Evolutionary conservation across 2,797 vertebrate genomes (phyloP).

Genomic region (Steatocranus sp.): DNA sequence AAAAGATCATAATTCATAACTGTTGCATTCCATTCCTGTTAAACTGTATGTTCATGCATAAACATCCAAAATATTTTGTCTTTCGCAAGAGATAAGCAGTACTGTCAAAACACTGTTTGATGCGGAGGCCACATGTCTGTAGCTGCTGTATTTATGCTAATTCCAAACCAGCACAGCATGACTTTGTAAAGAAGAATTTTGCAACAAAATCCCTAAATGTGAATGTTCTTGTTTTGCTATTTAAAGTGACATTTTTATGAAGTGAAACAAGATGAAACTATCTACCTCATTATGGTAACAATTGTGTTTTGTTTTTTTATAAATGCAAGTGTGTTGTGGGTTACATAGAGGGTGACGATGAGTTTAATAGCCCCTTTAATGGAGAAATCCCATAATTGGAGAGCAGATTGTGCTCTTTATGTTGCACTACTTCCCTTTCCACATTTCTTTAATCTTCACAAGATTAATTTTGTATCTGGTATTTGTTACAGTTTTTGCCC

Average conservation of each 20-base stretch:
- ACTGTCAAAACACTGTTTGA: not conserved
- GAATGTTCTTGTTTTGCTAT: not conserved
- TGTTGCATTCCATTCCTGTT: not conserved
- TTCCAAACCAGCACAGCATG: not conserved
- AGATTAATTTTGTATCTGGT: not conserved
- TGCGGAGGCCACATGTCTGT: not conserved
- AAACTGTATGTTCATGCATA: not conserved
- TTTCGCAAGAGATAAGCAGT: not conserved
- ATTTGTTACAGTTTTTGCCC: too few species aligned
- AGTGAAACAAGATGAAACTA: not conserved
- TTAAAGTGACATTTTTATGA: not conserved
- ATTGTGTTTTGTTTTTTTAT: fast-evolving
- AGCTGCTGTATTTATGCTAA: not conserved
- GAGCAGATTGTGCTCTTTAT: not conserved
- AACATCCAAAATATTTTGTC: not conserved
- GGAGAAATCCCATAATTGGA: not conserved
- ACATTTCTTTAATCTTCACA: not conserved
- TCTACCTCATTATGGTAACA: not conserved
- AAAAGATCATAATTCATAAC: not conserved
- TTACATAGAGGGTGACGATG: not conserved
- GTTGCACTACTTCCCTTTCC: not conserved
- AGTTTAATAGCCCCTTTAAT: not conserved
- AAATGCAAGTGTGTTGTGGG: not conserved
- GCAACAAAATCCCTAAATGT: not conserved
- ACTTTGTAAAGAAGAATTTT: not conserved